Evolutionary conservation across 2,888 invertebrate genomes (phyloP).

Genomic region (Tanypteryx hageni): DNA sequence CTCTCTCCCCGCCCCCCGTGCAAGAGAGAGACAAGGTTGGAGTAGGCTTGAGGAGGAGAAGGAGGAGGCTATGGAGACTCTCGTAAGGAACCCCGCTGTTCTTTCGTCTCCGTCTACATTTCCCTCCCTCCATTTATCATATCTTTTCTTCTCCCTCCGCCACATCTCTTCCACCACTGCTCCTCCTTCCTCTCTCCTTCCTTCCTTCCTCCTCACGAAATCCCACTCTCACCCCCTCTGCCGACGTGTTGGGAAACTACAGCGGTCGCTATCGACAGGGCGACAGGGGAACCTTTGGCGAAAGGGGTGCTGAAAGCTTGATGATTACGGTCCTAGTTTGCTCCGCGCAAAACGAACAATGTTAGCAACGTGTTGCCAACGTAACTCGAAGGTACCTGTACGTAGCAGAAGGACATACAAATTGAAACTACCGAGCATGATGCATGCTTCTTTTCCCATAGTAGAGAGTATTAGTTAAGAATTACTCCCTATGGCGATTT

Average conservation of each 20-base stretch:
- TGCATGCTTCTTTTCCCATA: not conserved
- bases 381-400: not conserved
- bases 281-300: constrained; percentile 6
- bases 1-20: constrained; percentile 25
- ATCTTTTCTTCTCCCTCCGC: constrained; percentile 17
- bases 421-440: not conserved
- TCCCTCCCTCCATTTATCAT: constrained; percentile 62
- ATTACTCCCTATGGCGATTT: no score
- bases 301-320: constrained; percentile 21
- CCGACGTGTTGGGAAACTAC: constrained; percentile 32
- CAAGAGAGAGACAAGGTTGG: not conserved
- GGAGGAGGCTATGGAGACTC: constrained; percentile 8
- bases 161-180: not conserved
- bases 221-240: not conserved
- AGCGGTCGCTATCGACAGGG: constrained; percentile 40
- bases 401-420: not conserved
- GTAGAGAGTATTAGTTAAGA: no score
- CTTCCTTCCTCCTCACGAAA: not conserved
- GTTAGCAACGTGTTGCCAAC: constrained; percentile 6
- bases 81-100: constrained; percentile 55
- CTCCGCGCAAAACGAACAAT: constrained; percentile 2
- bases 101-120: constrained; percentile 58
- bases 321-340: constrained; percentile 11
- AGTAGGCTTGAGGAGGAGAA: not conserved
- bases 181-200: not conserved